Evolutionary conservation across 2,113 vertebrate species (phyloP), one percentile per base, ranked within the genome.

Genomic region (Syrmaticus mikado): DNA sequence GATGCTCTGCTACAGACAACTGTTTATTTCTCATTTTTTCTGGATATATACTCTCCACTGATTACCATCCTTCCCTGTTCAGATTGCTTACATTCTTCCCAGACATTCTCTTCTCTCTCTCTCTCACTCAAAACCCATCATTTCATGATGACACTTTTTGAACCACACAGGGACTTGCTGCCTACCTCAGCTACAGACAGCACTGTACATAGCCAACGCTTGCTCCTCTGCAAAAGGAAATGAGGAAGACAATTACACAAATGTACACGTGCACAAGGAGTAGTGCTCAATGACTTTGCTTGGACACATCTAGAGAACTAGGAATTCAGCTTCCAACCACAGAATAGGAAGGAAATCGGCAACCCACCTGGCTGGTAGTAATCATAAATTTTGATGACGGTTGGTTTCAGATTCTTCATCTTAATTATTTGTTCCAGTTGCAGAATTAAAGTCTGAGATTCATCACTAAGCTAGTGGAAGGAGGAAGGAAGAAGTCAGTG

Each of bases 311-410:
- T 38, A 79, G 40, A 81, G 34, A 77, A 38, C 10, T 8, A 60
- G 79, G 46, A 82, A 34, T 12, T 21, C 67, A 40, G 17, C 36
- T 80, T 38, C 67, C 32, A 55, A 2, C 7, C 7, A 24, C n/a
- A 17, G 8, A 46, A 30, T 1, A 77, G 30, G 4, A 91, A 13
- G 36, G 24, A 52, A 91, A 67, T 55, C 55, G 65, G 22, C 53
- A 79, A 81, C 98, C 92, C 83, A 99, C 98, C 98, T 82, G 97
- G 98, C 79, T 98, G 97, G 95, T 99, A 99, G 95, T 99, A 99
- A 79, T 99, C 98, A 1, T 98, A 99, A 72, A 99, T 93, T 94
- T 96, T 98, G 82, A 99, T 93, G 82, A 93, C 94, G 18, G 98
- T 98, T 27, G 98, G 97, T 93, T 98, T 98, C 95, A 98, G 95